Percentiles rank a stretch among this genome's conserved stretches.
Evolutionary conservation across 2,113 vertebrate genomes (phyloP).

Genomic region (Planiliza haematocheilus): DNA sequence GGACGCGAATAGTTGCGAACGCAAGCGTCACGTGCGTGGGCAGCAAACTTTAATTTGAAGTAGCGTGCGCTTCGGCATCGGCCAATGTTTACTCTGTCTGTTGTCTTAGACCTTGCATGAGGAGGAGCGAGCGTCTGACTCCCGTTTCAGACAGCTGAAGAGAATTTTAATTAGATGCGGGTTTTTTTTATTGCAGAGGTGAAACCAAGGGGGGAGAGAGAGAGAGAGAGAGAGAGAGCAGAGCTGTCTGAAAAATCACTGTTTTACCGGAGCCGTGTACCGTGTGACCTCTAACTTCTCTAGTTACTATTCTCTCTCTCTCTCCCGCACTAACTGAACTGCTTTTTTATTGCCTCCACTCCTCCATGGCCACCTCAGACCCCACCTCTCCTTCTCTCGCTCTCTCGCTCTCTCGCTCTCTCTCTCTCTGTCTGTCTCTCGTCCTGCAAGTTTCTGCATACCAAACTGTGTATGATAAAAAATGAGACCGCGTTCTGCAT

Average conservation of each 20-base stretch:
- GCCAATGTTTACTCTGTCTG: conserved; percentile 47
- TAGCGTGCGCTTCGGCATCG: not conserved
- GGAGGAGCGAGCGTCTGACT: conserved; percentile 21
- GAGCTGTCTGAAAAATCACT: conserved; percentile 55
- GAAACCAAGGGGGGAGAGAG: conserved; percentile 51
- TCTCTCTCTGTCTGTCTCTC: not conserved
- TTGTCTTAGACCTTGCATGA: conserved; percentile 19
- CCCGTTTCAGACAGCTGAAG: conserved; percentile 51
- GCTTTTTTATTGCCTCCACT: conserved; percentile 15
- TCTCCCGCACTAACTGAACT: not conserved
- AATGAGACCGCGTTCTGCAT: conserved; percentile 5
- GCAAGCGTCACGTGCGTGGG: conserved; percentile 7
- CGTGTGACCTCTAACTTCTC: conserved; percentile 42
- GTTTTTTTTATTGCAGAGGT: conserved; percentile 64
- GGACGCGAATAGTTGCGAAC: conserved; percentile 5
- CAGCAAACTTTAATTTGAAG: conserved; percentile 21
- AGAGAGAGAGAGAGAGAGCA: no score
- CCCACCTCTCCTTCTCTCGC: conserved; percentile 7
- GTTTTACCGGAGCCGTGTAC: conserved; percentile 38
- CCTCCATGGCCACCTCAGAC: conserved; percentile 4
- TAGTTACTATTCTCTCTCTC: not conserved
- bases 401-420: not conserved
- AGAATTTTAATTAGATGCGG: conserved; percentile 76
- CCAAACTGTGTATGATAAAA: conserved; percentile 12
- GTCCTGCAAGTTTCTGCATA: not conserved